These are phyloP conservation scores for Mastacembelus armatus DNA, from an alignment of 2,797 vertebrate genomes.

Conservation along the genomic window DNA sequence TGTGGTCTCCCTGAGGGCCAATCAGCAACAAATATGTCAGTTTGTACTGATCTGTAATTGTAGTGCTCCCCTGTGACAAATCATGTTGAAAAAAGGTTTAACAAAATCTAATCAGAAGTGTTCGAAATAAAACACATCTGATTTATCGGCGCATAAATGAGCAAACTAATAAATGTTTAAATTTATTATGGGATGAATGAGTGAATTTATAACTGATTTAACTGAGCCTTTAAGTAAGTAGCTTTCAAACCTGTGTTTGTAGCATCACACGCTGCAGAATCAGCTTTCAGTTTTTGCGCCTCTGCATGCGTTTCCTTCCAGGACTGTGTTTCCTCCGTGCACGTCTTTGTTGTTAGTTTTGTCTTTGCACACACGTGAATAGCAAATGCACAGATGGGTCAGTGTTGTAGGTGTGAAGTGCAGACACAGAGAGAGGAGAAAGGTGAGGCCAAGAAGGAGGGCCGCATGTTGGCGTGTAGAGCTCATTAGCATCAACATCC, in stretches of 20 bases:
- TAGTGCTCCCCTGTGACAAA: slow-evolving; percentile 50
- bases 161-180: slow-evolving; percentile 19
- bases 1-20: slow-evolving; percentile 64
- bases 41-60: slow-evolving; percentile 56
- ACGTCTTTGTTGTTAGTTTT: background rate
- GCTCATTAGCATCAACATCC: slow-evolving; percentile 53
- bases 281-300: background rate
- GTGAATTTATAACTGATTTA: background rate
- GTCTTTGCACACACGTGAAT: background rate
- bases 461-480: slow-evolving; percentile 13
- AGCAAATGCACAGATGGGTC: slow-evolving; percentile 45
- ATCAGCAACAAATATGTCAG: slow-evolving; percentile 70
- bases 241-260: background rate
- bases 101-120: slow-evolving; percentile 24
- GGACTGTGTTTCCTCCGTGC: background rate
- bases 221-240: background rate
- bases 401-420: slow-evolving; percentile 59
- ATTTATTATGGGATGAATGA: background rate
- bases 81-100: slow-evolving; percentile 32
- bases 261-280: background rate
- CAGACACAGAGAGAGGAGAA: slow-evolving; percentile 28
- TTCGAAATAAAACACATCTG: slow-evolving; percentile 34
- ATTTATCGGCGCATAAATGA: slow-evolving; percentile 20
- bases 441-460: slow-evolving; percentile 38
- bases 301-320: background rate